Base-by-base conservation (phyloP, 2,797 vertebrate genomes). In the Nyctibius grandis region DNA sequence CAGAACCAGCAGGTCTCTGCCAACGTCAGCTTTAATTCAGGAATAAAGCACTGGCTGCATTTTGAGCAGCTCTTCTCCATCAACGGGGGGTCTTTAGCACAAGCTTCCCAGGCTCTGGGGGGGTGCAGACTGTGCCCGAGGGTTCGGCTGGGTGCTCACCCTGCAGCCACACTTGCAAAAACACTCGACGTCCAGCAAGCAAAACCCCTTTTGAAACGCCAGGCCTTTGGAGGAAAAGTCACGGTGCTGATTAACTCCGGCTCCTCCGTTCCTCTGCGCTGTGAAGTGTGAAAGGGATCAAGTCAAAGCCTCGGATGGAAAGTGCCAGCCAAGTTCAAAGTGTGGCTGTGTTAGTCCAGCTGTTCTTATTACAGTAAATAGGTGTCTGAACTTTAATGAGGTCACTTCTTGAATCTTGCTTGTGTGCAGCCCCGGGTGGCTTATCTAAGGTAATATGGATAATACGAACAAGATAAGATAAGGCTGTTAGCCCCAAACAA, bases 381-480 rank as follows among this genome's bases (percentile, higher is more conserved):
- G 93, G 67, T 21, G 14, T 40, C 96, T 95, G 96, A 96, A 95
- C 96, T 92, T 94, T 87, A 95, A 94, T 87, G 93, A 95, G 96
- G 96, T 95, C 96, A 96, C 93, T 91, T 83, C 94, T 91, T 78
- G 86, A 81, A 61, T 89, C 84, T 74, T 83, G 93, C 93, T 82
- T 87, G 92, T 93, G 73, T n/a, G 19, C 21, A 3, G 92, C 95
- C 94, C 97, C 94, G 79, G 94, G 96, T 94, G 93, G 79, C 88
- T 97, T 97, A 97, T 95, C 96, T 67, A 53, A 93, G 92, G 91
- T 95, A 97, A 95, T 91, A 81, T 91, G 87, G 91, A 95, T 90
- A 95, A 85, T 96, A 94, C 6, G 92, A 84, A 70, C 91, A 91
- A 95, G 91, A 95, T 95, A 92, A 97, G 97, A 95, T 77, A 95